Percentiles rank a stretch among this genome's conserved stretches.
These are phyloP conservation scores for Coptodon rendalli DNA, from an alignment of 2,113 vertebrate species.

Conservation along the genomic window DNA sequence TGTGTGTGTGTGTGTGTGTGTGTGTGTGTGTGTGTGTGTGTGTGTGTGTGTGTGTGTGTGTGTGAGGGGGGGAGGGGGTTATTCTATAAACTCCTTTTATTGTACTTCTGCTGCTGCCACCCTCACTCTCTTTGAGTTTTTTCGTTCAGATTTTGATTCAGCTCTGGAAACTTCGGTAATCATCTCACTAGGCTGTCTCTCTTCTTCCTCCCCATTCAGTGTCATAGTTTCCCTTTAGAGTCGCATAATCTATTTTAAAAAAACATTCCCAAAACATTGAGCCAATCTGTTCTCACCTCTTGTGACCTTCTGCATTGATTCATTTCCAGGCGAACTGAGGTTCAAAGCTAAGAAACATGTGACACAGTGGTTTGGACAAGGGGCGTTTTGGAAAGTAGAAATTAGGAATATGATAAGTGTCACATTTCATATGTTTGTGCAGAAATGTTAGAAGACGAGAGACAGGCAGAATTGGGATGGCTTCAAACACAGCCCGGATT, in stretches of 20 bases:
- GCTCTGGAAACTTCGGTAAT: background rate
- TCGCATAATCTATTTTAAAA: background rate
- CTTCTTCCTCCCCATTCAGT: background rate
- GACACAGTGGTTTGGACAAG: background rate
- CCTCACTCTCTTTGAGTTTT: background rate
- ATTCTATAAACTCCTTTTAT: background rate
- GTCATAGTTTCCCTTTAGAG: background rate
- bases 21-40: background rate
- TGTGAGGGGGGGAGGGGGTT: background rate
- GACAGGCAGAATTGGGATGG: background rate
- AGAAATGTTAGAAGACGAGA: background rate
- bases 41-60: background rate
- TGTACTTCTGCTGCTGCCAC: background rate
- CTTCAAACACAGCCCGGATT: constrained; percentile 10
- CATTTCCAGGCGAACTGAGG: background rate
- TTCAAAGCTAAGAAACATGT: background rate
- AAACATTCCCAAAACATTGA: background rate
- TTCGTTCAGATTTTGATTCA: background rate
- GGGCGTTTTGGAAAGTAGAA: background rate
- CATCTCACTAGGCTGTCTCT: background rate
- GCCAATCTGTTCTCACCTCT: background rate
- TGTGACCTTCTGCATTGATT: background rate
- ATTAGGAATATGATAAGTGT: background rate
- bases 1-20: background rate
- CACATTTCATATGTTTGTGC: background rate